Percentiles rank a stretch among this genome's conserved stretches.
phyloP scores from a whole-genome alignment of 2,113 vertebrate genomes.

The Porphyrio hochstetteri region DNA sequence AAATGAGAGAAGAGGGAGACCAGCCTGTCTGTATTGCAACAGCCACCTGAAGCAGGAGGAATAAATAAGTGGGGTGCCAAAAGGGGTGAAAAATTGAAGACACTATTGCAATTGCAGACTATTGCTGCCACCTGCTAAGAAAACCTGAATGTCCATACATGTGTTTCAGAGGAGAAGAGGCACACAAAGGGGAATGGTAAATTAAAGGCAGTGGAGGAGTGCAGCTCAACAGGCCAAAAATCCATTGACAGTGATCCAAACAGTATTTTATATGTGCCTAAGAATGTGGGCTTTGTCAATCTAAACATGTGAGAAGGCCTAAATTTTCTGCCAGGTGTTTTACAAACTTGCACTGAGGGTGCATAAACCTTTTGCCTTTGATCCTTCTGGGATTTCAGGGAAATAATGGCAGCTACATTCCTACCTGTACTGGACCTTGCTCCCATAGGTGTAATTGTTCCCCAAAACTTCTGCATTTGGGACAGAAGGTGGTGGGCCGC shows the following conservation, averaged over 20 bases:
- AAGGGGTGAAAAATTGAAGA: not conserved
- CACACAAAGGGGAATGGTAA: not conserved
- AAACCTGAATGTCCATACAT: not conserved
- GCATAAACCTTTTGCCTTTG: not conserved
- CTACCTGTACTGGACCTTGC: constrained; percentile 91
- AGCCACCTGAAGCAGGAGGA: not conserved
- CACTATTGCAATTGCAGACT: not conserved
- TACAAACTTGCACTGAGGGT: not conserved
- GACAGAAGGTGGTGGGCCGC: constrained; percentile 85
- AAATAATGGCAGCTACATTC: not conserved
- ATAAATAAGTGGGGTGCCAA: not conserved
- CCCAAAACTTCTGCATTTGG: constrained; percentile 79
- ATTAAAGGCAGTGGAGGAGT: not conserved
- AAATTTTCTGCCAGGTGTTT: not conserved
- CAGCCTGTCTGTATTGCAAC: not conserved
- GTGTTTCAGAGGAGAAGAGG: not conserved
- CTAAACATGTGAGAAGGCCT: not conserved
- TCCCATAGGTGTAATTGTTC: constrained; percentile 82
- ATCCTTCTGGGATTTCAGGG: not conserved
- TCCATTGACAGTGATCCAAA: not conserved
- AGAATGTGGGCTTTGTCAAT: not conserved
- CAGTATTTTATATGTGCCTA: not conserved
- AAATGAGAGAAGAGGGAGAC: not conserved
- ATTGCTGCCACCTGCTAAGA: not conserved
- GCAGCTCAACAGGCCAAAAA: not conserved